Conservation (phyloP, 2,113 vertebrate species). For the Crypturellus undulatus region DNA sequence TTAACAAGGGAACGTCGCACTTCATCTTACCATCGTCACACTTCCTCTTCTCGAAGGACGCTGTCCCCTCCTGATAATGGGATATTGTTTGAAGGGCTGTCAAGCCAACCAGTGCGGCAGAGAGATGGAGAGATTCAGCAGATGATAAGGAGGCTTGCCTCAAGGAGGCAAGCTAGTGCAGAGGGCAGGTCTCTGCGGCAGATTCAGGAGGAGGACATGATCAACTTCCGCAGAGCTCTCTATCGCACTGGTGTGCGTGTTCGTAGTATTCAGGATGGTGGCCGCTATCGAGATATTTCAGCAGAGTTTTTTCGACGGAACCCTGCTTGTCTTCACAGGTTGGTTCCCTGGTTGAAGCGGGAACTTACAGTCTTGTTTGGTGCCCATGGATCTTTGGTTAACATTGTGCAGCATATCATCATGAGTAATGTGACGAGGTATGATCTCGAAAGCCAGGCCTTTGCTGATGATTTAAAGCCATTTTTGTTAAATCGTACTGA, state of each 20-base stretch:
- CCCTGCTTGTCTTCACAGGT: conserved; percentile 92
- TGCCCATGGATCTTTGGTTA: conserved; percentile 85
- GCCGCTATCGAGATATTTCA: conserved; percentile 89
- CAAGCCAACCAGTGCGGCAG: conserved; percentile 50
- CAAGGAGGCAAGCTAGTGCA: conserved; percentile 79
- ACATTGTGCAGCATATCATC: conserved; percentile 89
- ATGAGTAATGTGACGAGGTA: conserved; percentile 85
- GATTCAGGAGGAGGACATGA: conserved; percentile 88
- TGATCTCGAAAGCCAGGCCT: conserved; percentile 85
- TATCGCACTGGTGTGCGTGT: conserved; percentile 86
- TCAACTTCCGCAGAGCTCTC: conserved; percentile 91
- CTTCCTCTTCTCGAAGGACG: conserved; percentile 69
- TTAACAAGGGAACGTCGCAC: conserved; percentile 78
- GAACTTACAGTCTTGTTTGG: conserved; percentile 92
- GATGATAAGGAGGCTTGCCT: conserved; percentile 84
- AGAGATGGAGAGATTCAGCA: conserved; percentile 80
- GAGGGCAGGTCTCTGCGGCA: conserved; percentile 81
- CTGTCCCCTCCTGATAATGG: conserved; percentile 85
- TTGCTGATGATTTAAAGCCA: conserved; percentile 87
- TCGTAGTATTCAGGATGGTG: conserved; percentile 86
- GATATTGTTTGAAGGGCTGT: conserved; percentile 84
- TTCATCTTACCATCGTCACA: conserved; percentile 54
- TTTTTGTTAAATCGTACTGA: conserved; percentile 88
- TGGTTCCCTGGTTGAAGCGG: conserved; percentile 92
- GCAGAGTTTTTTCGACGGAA: conserved; percentile 92